A percentile compares a stretch with the other conserved stretches of the same genome.
Evolutionary conservation across 1,140 invertebrate species (phyloP).

Genomic region (Melitaea cinxia): DNA sequence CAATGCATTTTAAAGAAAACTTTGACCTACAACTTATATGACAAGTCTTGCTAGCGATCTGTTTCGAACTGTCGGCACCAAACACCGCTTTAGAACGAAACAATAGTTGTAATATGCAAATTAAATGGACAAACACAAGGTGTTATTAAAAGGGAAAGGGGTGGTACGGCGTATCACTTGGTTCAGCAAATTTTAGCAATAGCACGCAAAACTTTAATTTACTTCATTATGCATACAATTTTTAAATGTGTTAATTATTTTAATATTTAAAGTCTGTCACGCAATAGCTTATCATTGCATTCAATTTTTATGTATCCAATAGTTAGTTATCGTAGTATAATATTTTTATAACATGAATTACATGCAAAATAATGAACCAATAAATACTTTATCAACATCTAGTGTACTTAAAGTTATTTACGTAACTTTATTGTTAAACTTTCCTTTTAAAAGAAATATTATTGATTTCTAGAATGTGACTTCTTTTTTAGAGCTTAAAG

Average conservation of each 20-base stretch:
- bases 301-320: no score
- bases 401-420: no score
- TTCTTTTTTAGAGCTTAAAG: no score
- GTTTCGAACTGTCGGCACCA: conserved; percentile 43
- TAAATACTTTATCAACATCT: no score
- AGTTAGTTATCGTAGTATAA: no score
- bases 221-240: not conserved
- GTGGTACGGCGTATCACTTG: conserved; percentile 66
- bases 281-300: not conserved
- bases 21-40: conserved; percentile 26
- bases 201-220: conserved; percentile 52
- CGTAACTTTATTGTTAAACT: no score
- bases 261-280: not conserved
- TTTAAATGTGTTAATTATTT: conserved; percentile 23
- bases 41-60: conserved; percentile 42
- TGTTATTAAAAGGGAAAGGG: conserved; percentile 68
- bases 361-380: no score
- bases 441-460: no score
- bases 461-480: no score
- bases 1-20: conserved; percentile 19
- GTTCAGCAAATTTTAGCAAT: conserved; percentile 46
- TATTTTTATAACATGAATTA: no score
- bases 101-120: conserved; percentile 73
- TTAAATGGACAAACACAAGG: conserved; percentile 66
- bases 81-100: conserved; percentile 47